These are phyloP conservation scores for Zaprionus lineosus DNA, from an alignment of 2,888 invertebrate genomes.

Conservation along the genomic window DNA sequence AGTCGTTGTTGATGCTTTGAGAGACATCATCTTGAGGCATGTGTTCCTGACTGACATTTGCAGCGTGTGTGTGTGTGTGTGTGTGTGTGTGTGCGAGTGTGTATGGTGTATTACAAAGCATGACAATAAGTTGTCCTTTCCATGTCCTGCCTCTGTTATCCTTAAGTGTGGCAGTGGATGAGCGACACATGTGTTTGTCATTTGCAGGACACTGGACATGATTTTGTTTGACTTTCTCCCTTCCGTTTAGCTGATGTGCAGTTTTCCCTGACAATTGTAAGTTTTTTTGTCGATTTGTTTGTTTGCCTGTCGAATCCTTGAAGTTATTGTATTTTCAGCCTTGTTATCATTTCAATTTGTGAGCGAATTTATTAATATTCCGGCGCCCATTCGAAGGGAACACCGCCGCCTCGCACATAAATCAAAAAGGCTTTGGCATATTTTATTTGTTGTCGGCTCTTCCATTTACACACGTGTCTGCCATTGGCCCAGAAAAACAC, in stretches of 20 bases:
- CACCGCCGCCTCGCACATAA: conserved; percentile 39
- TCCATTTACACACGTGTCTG: no score
- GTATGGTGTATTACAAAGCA: no score
- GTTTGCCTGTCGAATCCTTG: conserved; percentile 4
- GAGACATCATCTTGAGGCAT: conserved; percentile 24
- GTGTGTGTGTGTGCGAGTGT: no score
- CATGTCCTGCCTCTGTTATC: no score
- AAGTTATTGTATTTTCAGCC: conserved; percentile 17
- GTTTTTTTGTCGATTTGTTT: conserved; percentile 1
- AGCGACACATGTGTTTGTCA: conserved; percentile 37
- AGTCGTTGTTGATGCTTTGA: conserved; percentile 18
- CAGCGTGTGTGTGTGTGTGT: conserved; percentile 45
- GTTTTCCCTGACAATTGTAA: conserved; percentile 14
- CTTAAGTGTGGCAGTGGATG: no score
- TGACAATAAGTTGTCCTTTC: conserved; percentile 44
- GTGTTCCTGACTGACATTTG: conserved; percentile 60
- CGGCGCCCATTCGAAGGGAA: conserved; percentile 22
- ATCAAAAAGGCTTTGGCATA: conserved; percentile 48
- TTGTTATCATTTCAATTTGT: conserved; percentile 56
- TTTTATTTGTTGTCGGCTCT: conserved; percentile 3
- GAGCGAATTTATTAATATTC: conserved; percentile 60
- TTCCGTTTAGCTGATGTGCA: conserved; percentile 20
- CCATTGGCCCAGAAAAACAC: no score
- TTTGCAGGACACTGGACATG: conserved; percentile 42
- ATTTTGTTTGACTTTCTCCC: conserved; percentile 18